Base-by-base conservation (phyloP, 2,797 vertebrate genomes). In the Heliangelus exortis region DNA sequence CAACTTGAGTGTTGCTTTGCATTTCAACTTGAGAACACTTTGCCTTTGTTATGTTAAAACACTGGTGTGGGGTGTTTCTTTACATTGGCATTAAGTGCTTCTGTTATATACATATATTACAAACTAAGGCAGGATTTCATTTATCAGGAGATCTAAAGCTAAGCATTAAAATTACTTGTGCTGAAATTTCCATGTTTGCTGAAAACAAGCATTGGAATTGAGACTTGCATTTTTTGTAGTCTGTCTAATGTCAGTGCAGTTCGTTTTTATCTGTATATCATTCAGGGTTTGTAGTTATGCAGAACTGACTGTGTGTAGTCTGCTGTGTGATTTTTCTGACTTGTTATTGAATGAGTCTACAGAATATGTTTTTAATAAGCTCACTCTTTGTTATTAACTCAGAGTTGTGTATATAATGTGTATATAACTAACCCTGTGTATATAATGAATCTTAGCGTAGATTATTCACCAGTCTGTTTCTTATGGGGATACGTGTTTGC, bases 371-470 rank as follows among this genome's bases (percentile, higher is more conserved):
- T 33, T 67, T 45, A 75, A 14, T 61, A 22, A 61, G 45, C 26
- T 76, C 54, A 8, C n/a, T 78, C 54, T 79, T 29, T 5, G 7
- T 33, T 78, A 31, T 55, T 57, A 72, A 48, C 21, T 88, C 33
- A 29, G 39, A 84, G 20, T 22, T 78, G n/a, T 45, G 13, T 36
- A 6, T 33, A 5, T 39, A 61, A 47, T 43, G 31, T 1, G 2
- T 14, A 2, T 53, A 31, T 14, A 41, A 41, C 13, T 11, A 39
- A 39, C 10, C 10, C 10, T 78, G n/a, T 45, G 12, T 41, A 6
- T 36, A 4, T 43, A 61, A 47, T 43, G 31, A 1, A 2, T 14
- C 2, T 53, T 28, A 14, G 3, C 22, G 3, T 2, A 61, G 36
- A 47, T 55, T 36, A 51, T 31, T 33, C 2, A 3, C 19, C 7